Evolutionary conservation across 2,113 vertebrate species (phyloP), one percentile per base, ranked within the genome.

Genomic region (Athene cunicularia): DNA sequence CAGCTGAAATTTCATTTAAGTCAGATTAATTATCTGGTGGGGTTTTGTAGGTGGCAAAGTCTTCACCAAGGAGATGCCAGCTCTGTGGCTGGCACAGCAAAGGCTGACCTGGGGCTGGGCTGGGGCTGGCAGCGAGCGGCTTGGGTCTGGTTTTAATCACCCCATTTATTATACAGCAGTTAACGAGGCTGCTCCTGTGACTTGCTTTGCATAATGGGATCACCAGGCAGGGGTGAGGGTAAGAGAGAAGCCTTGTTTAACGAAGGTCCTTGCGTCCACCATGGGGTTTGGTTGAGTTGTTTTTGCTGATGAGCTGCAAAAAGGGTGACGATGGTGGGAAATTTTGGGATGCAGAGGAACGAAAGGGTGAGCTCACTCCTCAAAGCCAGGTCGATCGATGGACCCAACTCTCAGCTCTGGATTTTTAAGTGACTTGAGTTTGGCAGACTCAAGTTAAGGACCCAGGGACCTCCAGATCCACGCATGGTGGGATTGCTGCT

Each of bases 1-100:
- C 0, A 0, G 73, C n/a, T 1, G n/a, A 79, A 90, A 71, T 79
- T 43, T 93, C 74, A 88, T 93, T 88, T 94, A 94, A 94, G 82
- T 39, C 88, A 75, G 79, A 85, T 92, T 92, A 90, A 90, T 92
- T 88, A 67, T 55, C 74, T 90, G 88, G 9, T 20, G 37, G 55
- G 59, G 50, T 16, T 87, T 80, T 80, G 59, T 28, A 80, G 35
- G 43, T 67, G 82, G 66, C 0, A 1, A 88, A 52, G 55, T 70
- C 88, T 82, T 79, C 71, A 67, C 32, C 4, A 2, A 79, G 74
- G 86, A 88, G 58, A 19, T 33, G 47, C 74, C 70, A 75, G 37
- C 28, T 75, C 56, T 62, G 75, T 5, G 14, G 33, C 28, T 16
- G 22, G 55, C 60, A 23, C 1, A 9, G 63, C 53, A 64, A 32